These are phyloP conservation scores for Eubasilissa regina DNA, from an alignment of 1,140 invertebrate genomes.

Conservation along the genomic window DNA sequence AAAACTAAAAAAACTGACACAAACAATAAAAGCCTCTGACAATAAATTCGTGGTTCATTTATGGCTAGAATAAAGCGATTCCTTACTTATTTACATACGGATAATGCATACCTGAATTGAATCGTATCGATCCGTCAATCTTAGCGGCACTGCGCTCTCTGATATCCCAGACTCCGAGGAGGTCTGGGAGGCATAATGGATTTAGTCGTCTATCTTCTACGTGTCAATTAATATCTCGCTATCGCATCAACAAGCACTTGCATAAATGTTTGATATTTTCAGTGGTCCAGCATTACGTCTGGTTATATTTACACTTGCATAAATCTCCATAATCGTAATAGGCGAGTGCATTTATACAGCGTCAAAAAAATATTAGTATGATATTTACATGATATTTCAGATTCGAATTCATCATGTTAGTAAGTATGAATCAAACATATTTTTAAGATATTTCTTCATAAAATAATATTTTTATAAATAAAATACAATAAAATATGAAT, in stretches of 20 bases:
- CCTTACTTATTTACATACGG: slow-evolving; percentile 29
- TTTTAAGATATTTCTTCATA: too few species aligned
- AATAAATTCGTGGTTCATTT: slow-evolving; percentile 23
- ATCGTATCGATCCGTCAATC: slow-evolving; percentile 30
- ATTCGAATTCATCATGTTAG: too few species aligned
- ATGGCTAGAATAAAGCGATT: slow-evolving; percentile 11
- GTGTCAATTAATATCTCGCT: slow-evolving; percentile 35
- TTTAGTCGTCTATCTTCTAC: slow-evolving; percentile 29
- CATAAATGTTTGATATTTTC: neutral
- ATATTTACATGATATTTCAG: too few species aligned
- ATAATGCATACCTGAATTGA: slow-evolving; percentile 35
- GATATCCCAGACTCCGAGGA: slow-evolving; percentile 25
- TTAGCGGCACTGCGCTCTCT: slow-evolving; percentile 3
- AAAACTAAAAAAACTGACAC: slow-evolving; percentile 8
- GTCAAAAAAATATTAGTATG: too few species aligned
- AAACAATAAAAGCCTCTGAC: slow-evolving; percentile 31
- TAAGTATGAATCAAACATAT: too few species aligned
- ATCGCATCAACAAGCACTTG: slow-evolving; percentile 13
- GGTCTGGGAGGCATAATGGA: slow-evolving; percentile 24
- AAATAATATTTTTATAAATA: too few species aligned
- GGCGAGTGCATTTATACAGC: too few species aligned
- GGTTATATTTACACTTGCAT: slow-evolving; percentile 10
- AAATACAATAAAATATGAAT: too few species aligned
- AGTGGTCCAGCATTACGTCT: neutral
- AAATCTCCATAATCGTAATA: slow-evolving; percentile 14